These are phyloP conservation scores for Nasonia vitripennis DNA, from an alignment of 1,140 invertebrate genomes.

Conservation along the genomic window DNA sequence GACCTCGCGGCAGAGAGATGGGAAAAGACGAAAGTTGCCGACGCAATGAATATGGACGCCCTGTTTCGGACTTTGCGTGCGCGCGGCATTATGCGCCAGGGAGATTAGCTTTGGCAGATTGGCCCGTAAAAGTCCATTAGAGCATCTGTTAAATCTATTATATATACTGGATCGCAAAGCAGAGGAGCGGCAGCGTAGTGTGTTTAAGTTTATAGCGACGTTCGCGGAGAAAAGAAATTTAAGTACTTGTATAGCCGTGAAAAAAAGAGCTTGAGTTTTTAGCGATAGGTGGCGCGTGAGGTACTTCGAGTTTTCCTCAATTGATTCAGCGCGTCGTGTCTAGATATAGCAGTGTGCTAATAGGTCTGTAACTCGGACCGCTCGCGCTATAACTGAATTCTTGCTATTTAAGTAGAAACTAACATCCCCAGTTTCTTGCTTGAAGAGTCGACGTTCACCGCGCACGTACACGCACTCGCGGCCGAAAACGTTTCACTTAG, in stretches of 20 bases:
- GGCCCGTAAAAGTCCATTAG: constrained; percentile 52
- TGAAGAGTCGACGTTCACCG: background rate
- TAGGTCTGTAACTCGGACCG: no score
- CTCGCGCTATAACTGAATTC: no score
- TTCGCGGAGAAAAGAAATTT: no score
- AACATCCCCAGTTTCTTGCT: no score
- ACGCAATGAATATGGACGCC: constrained; percentile 49
- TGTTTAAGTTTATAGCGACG: background rate
- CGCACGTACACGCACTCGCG: background rate
- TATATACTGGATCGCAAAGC: constrained; percentile 17
- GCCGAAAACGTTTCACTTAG: constrained; percentile 45
- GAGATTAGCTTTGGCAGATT: constrained; percentile 42
- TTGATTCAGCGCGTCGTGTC: no score
- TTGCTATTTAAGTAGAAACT: no score
- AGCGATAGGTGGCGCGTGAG: no score
- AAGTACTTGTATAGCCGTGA: no score
- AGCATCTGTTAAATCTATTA: constrained; percentile 44
- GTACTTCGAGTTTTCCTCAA: no score
- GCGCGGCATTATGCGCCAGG: background rate
- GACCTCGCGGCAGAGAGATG: background rate
- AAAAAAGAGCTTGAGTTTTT: no score
- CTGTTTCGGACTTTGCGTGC: constrained; percentile 20
- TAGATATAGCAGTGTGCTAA: no score
- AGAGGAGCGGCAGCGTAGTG: background rate
- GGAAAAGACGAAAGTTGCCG: background rate